Evolutionary conservation across 2,113 vertebrate genomes (phyloP).

Genomic region (Albula goreensis): DNA sequence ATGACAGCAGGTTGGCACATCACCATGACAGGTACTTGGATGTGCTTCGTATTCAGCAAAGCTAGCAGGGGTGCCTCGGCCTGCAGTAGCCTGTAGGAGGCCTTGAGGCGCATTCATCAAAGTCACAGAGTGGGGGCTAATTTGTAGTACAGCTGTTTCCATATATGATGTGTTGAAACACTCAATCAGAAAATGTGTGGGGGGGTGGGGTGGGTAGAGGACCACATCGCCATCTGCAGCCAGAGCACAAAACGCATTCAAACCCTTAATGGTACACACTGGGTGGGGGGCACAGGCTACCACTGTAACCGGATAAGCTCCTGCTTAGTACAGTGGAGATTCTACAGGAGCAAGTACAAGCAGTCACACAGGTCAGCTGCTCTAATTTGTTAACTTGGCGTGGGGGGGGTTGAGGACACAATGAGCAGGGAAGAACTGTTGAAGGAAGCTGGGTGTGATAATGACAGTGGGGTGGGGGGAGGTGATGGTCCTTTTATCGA

Average conservation of each 20-base stretch:
- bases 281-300: conserved; percentile 3
- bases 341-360: conserved; percentile 39
- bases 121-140: conserved; percentile 66
- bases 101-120: conserved; percentile 70
- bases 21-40: not conserved
- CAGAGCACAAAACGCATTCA: conserved; percentile 12
- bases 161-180: conserved; percentile 76
- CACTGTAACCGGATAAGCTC: conserved; percentile 8
- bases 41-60: not conserved
- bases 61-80: conserved; percentile 20
- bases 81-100: conserved; percentile 42
- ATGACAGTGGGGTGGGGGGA: conserved; percentile 19
- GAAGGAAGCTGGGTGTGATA: conserved; percentile 46
- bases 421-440: not conserved
- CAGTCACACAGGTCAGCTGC: conserved; percentile 61
- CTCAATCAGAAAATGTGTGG: conserved; percentile 63
- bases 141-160: conserved; percentile 78
- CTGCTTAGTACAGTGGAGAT: conserved; percentile 10
- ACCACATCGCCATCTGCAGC: conserved; percentile 40
- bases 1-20: not conserved
- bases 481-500: conserved; percentile 1
- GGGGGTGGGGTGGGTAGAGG: conserved; percentile 30
- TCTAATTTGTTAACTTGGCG: conserved; percentile 71
- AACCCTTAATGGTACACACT: conserved; percentile 59
- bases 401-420: conserved; percentile 33